Base-by-base conservation (phyloP, 1,140 invertebrate genomes). In the Linepithema humile region DNA sequence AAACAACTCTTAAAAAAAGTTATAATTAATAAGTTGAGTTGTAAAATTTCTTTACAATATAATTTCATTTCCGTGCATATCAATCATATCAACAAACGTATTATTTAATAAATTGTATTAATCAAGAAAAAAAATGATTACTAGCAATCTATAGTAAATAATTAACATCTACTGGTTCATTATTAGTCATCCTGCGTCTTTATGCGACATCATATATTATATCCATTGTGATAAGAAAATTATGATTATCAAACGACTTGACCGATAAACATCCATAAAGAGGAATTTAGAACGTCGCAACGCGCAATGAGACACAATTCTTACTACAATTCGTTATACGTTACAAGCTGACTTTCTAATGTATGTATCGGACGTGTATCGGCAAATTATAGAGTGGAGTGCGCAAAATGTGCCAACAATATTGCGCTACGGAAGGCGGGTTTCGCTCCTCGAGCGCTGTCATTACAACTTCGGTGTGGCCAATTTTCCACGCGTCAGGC, bases 311-410 rank as follows among this genome's bases (percentile, higher is more conserved):
- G n/a, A n/a, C n/a, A n/a, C n/a, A n/a, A n/a, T n/a, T 4, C 60
- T 32, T 12, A 23, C n/a, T 35, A 40, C 29, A 78, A 29, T 50
- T 78, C 45, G 23, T 48, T 1, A 23, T 55, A 40, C 38, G 53
- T 26, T 23, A 29, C 45, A 40, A 40, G n/a, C 62, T 69, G 48
- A 35, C 75, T 78, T 78, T 78, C 75, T 69, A 78, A 78, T 67
- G 35, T 26, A 78, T 50, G 60, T 50, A 40, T 23, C 32, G n/a
- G n/a, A n/a, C n/a, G n/a, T n/a, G n/a, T n/a, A 69, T 77, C 60
- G 74, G 23, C 57, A 55, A 55, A 78, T 69, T 45, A 78, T 69
- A 69, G 45, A 69, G 35, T 35, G 17, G 32, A 26, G 48, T 12
- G 45, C 35, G 62, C 17, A 40, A 35, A 69, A 69, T 62, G 75